Base-by-base conservation (phyloP, 2,888 invertebrate species). In the Apotomis turbidana region DNA sequence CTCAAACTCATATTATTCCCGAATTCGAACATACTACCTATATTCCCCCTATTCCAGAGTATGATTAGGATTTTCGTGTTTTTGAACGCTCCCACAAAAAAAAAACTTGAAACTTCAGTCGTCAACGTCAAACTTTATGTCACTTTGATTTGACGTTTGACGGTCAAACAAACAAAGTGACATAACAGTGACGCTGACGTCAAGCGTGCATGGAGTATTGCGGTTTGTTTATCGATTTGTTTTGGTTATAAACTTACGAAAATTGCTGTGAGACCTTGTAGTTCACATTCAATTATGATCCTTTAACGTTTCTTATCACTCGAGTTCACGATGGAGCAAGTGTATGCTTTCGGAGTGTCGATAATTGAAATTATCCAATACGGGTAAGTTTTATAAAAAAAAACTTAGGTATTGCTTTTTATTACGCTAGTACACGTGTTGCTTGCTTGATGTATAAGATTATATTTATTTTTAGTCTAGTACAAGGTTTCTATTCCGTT, bases 341-440 rank as follows among this genome's bases (percentile, higher is more conserved):
- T 92, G 0, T 89, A 91, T 82, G 91, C 88, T 0, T 74, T 90
- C 9, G 92, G 91, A 3, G 81, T 92, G 0, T 74, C 81, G 4
- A 83, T 83, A 60, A 91, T 91, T 12, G 83, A 90, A 77, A 77
- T 81, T 36, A 75, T 91, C 5, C 92, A 92, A 74, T 77, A 88
- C 51, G 86, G 90, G 91, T 91, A 82, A 74, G 70, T 68, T 55
- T 62, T 52, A 27, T 68, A 41, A 41, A 3, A 41, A 41, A 41
- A 27, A 27, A 27, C 27, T 27, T 27, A 27, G 1, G 27, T 27
- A 27, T 27, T 27, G 27, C 27, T 27, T 72, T 63, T 68, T 62
- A 58, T 68, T 76, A 61, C 68, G 70, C 76, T 73, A 64, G 27
- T 1, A 27, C 27, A 27, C 27, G 27, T 27, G 27, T 27, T 27